Conservation (phyloP, 2,888 invertebrate species). For the Pelosia muscerda region DNA sequence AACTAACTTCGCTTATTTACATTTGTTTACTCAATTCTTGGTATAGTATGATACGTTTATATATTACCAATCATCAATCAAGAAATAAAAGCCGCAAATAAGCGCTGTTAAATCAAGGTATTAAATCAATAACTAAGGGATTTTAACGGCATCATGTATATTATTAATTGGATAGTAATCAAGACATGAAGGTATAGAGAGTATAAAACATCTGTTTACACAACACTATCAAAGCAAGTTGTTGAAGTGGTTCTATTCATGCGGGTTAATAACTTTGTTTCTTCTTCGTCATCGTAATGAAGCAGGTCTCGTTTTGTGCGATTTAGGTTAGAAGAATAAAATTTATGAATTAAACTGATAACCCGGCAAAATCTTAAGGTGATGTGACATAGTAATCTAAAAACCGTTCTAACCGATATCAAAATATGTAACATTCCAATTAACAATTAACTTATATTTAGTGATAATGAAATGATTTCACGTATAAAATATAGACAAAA, state of each 20-base stretch:
- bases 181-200: not conserved
- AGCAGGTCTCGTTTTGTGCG: no score
- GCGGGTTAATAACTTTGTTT: not conserved
- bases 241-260: not conserved
- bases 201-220: constrained; percentile 11
- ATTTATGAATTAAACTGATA: no score
- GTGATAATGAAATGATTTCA: no score
- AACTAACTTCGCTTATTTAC: constrained; percentile 24
- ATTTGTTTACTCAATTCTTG: constrained; percentile 21
- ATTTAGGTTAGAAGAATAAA: no score
- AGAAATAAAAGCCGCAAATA: not conserved
- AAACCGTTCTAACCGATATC: no score
- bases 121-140: no score
- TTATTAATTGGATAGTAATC: constrained; percentile 3
- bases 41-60: not conserved
- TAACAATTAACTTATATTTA: no score
- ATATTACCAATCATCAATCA: constrained; percentile 1
- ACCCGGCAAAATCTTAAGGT: no score
- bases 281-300: not conserved
- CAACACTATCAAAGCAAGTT: not conserved
- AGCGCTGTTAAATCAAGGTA: not conserved
- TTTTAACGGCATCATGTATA: not conserved
- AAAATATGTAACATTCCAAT: no score
- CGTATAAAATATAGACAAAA: no score
- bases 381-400: no score